Evolutionary conservation across 2,888 invertebrate species (phyloP).

Genomic region (Fragum whitleyi): DNA sequence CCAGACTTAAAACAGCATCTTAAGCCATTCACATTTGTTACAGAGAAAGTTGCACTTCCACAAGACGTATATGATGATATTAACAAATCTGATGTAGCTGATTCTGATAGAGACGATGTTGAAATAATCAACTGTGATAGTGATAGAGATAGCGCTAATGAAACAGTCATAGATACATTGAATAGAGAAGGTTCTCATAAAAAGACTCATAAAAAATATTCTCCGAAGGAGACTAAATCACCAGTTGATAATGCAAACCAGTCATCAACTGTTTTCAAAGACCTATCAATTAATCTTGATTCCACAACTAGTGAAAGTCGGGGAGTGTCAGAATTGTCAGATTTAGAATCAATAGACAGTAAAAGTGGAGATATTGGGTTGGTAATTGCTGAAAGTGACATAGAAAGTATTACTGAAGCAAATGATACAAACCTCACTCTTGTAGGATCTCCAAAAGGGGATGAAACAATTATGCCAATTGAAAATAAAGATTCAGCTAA

Average conservation of each 20-base stretch:
- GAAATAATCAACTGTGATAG: background rate
- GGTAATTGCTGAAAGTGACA: background rate
- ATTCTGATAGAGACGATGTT: background rate
- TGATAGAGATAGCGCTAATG: background rate
- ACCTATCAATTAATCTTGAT: no score
- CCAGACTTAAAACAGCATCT: conserved; percentile 44
- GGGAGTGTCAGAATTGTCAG: no score
- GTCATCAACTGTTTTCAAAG: no score
- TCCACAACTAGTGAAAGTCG: no score
- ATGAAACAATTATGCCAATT: background rate
- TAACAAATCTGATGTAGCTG: background rate
- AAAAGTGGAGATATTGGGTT: no score
- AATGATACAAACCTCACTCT: background rate
- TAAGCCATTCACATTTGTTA: conserved; percentile 11
- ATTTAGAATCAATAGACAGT: no score
- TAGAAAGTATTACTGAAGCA: background rate
- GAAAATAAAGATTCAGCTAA: background rate
- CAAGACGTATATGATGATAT: background rate
- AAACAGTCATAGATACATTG: background rate
- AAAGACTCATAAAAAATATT: background rate
- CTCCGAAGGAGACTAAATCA: background rate
- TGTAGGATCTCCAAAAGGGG: background rate
- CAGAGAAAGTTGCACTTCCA: background rate
- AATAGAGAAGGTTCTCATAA: background rate
- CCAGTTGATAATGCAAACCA: no score